Conservation (phyloP, 2,113 vertebrate genomes). For the Chionomys nivalis region DNA sequence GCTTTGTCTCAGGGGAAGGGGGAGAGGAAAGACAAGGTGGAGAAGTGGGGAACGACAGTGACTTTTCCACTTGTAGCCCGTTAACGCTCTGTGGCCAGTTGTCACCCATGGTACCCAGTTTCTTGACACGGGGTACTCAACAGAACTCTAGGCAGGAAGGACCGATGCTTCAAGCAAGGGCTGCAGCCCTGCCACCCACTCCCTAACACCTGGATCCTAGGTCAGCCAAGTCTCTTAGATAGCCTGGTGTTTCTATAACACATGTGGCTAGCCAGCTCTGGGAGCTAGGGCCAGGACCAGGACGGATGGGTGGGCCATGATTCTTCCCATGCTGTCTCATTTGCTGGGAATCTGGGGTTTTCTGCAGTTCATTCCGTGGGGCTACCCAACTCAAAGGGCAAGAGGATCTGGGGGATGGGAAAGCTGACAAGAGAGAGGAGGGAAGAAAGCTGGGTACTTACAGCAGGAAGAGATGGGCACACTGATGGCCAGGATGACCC, state of each 20-base stretch:
- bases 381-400: background rate
- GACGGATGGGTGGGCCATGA: background rate
- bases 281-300: background rate
- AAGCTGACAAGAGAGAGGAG: background rate
- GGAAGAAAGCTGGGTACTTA: constrained; percentile 85
- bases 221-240: background rate
- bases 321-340: background rate
- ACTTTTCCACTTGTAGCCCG: background rate
- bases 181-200: background rate
- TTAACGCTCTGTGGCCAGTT: background rate
- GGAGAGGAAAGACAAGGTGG: background rate
- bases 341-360: background rate
- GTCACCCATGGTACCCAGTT: accelerated
- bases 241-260: background rate
- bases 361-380: background rate
- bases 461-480: constrained; percentile 97
- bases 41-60: background rate
- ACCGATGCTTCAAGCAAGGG: background rate
- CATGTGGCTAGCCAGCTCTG: background rate
- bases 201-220: background rate
- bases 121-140: background rate
- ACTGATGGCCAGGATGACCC: constrained; percentile 97
- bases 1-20: background rate
- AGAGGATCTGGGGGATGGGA: background rate
- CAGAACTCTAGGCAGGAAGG: background rate